Evolutionary conservation across 2,113 vertebrate species (phyloP).

Genomic region (Sinosuthora webbiana): DNA sequence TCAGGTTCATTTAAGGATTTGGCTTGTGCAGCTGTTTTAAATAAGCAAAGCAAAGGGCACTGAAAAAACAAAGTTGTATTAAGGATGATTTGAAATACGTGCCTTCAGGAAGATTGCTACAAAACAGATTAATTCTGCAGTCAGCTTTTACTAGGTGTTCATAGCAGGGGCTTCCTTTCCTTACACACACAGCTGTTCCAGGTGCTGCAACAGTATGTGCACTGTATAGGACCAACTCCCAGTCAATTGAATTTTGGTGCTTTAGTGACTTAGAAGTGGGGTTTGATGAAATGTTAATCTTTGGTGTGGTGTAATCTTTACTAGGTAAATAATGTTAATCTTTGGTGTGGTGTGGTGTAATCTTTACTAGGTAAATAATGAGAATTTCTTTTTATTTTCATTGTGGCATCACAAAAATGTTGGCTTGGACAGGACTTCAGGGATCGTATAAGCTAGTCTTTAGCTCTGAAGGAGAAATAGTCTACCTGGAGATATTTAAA

Average conservation of each 20-base stretch:
- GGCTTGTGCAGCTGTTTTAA: neutral
- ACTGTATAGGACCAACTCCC: rapidly evolving
- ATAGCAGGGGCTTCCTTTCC: neutral
- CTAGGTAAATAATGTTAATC: neutral
- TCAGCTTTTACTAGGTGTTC: neutral
- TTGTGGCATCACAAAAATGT: neutral
- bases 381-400: neutral
- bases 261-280: neutral
- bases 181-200: neutral
- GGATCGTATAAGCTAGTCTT: neutral
- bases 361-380: neutral
- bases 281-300: neutral
- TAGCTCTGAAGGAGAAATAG: neutral
- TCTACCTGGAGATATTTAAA: neutral
- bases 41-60: neutral
- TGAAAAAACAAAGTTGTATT: neutral
- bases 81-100: neutral
- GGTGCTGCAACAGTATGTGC: neutral
- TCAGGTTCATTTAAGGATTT: neutral
- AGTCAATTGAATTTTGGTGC: neutral
- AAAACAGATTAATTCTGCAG: neutral
- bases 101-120: neutral
- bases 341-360: no score
- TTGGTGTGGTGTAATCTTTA: neutral
- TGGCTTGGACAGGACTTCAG: rapidly evolving